Conservation (phyloP, 2,113 vertebrate species). For the Corythaixoides concolor region DNA sequence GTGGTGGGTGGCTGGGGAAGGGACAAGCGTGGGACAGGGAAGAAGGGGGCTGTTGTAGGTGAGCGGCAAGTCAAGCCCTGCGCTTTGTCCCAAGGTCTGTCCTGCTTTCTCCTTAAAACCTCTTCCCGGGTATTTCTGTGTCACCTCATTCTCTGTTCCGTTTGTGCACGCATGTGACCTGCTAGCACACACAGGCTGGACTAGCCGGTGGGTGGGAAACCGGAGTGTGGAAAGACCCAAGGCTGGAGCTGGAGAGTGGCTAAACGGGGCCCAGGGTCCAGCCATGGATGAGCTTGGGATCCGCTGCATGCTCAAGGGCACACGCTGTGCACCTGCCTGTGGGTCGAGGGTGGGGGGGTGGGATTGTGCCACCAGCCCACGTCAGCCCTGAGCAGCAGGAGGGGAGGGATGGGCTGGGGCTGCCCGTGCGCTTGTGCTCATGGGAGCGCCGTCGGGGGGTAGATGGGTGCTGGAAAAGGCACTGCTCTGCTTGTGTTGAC, state of each 20-base stretch:
- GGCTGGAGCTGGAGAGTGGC: neutral
- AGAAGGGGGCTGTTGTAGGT: neutral
- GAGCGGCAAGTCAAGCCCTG: neutral
- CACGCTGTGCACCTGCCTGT: neutral
- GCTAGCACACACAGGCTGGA: neutral
- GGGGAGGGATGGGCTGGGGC: neutral
- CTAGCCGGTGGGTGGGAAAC: rapidly evolving
- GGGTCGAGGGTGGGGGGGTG: neutral
- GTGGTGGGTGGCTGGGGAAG: neutral
- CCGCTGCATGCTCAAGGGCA: rapidly evolving
- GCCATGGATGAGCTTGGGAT: rapidly evolving
- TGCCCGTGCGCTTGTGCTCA: rapidly evolving
- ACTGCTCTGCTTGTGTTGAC: too few species aligned
- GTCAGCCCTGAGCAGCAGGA: neutral
- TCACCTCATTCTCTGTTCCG: neutral
- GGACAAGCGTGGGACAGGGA: neutral
- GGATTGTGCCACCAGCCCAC: neutral
- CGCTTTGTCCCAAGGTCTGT: neutral
- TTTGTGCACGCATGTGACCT: neutral
- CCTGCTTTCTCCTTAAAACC: neutral
- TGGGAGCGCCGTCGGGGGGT: too few species aligned
- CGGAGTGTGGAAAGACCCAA: neutral
- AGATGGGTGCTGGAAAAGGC: too few species aligned
- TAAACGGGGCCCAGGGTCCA: neutral
- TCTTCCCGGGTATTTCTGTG: neutral